Conservation (phyloP, 2,797 vertebrate species). For the Lemur catta region DNA sequence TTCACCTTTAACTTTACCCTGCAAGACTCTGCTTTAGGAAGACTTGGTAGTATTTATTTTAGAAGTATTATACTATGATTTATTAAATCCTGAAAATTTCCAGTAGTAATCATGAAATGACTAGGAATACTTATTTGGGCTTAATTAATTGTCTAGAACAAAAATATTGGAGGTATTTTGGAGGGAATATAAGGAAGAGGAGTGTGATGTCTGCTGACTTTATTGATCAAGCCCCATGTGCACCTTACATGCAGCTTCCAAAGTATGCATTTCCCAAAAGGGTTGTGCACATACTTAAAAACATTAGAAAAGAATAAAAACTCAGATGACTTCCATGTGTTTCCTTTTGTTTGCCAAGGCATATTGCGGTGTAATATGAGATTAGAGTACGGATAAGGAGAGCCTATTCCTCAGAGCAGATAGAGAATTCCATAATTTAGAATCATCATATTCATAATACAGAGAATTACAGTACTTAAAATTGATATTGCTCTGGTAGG, state of each 20-base stretch:
- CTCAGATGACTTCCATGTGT: neutral
- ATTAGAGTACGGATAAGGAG: neutral
- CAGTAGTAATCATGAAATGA: neutral
- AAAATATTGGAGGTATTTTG: neutral
- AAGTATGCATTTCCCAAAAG: neutral
- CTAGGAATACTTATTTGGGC: neutral
- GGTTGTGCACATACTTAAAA: neutral
- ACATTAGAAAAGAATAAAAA: neutral
- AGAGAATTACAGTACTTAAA: neutral
- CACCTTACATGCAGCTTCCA: neutral
- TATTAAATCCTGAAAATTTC: neutral
- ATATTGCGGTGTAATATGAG: too few relatives aligned
- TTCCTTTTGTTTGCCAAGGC: neutral
- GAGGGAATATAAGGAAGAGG: neutral
- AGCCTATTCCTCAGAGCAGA: neutral
- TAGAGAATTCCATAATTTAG: neutral
- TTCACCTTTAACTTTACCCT: constrained; percentile 3
- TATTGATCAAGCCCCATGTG: neutral
- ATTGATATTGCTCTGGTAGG: neutral
- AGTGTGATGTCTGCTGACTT: neutral
- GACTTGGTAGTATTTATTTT: neutral
- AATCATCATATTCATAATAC: neutral
- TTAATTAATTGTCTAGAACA: neutral
- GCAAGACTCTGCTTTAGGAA: neutral
- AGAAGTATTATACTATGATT: neutral